Conservation (phyloP, 2,113 vertebrate genomes). For the Candoia aspera region DNA sequence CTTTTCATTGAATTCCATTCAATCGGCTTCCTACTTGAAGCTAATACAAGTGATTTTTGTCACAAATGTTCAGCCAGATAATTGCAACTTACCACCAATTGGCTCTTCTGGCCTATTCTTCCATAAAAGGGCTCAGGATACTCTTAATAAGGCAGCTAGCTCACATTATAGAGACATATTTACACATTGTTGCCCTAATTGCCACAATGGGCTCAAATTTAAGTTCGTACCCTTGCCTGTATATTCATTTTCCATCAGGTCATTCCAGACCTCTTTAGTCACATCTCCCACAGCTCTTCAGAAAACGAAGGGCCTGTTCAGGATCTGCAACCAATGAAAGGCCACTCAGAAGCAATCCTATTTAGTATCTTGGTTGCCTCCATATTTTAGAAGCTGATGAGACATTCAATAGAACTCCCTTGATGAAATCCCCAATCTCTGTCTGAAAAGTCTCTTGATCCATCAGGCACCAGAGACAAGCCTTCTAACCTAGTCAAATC, state of each 20-base stretch:
- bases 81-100: not conserved
- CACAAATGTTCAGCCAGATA: not conserved
- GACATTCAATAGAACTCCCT: too few species aligned
- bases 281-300: too few species aligned
- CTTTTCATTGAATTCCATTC: not conserved
- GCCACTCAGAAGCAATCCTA: too few species aligned
- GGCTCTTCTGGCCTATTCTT: not conserved
- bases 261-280: not conserved
- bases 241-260: not conserved
- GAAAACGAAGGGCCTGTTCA: too few species aligned
- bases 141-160: not conserved
- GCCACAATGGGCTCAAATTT: not conserved
- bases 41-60: not conserved
- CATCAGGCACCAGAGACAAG: not conserved
- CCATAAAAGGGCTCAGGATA: not conserved
- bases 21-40: not conserved
- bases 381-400: too few species aligned
- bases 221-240: not conserved
- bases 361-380: too few species aligned
- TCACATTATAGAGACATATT: not conserved
- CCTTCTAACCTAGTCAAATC: not conserved
- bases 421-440: too few species aligned
- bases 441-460: not conserved
- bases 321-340: too few species aligned
- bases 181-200: not conserved